Evolutionary conservation across 2,888 invertebrate genomes (phyloP), one percentile per base, ranked within the genome.

Genomic region (Teinopalpus imperialis): DNA sequence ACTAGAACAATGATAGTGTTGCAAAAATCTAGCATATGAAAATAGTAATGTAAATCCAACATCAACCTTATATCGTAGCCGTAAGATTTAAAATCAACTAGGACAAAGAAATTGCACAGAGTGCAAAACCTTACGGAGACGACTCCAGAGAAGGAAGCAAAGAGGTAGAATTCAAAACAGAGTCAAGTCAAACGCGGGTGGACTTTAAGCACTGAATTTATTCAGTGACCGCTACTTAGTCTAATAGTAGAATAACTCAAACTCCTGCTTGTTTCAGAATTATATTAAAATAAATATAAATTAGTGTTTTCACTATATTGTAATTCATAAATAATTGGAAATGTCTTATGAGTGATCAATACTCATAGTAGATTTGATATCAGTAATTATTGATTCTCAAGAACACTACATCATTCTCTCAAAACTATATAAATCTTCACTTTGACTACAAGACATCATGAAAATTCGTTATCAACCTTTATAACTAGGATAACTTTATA

Each of bases 111-210:
- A 39, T 44, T 65, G 58, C 56, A 61, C 52, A 62, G 53, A 56
- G 57, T 50, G 54, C 53, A 51, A 53, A 53, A 56, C 62, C 63
- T 57, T 54, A 58, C 54, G 52, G 45, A 57, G 55, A 59, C 56
- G 55, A 52, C 52, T 54, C 7, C 61, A 69, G 66, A 69, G 66
- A 66, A 69, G 61, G 57, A 69, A 72, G 72, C 64, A 63, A 77
- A 68, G 77, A 79, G 69, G 69, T 77, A 64, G 76, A 78, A 79
- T 79, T 74, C 75, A 71, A 77, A 71, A 71, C 74, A 72, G 65
- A 71, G 63, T 68, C 61, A 69, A 79, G 76, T 72, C 72, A 69
- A 74, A 74, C 69, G 69, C 65, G 66, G 61, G 52, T 63, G 60
- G 65, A 71, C 71, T 73, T 70, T 71, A 66, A 78, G 74, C 65